Conservation (phyloP, 2,888 invertebrate species). For the Mythimna lalbum region DNA sequence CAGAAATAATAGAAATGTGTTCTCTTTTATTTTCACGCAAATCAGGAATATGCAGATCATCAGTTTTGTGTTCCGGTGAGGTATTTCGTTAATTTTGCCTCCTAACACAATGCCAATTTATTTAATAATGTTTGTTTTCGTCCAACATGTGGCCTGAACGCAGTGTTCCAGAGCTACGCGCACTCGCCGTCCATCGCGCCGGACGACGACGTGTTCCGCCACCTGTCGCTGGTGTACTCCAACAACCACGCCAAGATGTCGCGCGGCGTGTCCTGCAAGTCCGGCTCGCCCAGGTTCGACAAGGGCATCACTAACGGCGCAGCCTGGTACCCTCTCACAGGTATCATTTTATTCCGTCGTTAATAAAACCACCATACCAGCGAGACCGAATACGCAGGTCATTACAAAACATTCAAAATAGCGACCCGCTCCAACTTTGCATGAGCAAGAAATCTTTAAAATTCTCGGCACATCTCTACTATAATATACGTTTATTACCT, state of each 20-base stretch:
- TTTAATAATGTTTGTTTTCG: conserved; percentile 60
- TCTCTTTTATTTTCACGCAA: conserved; percentile 77
- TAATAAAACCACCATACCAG: no score
- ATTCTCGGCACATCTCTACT: no score
- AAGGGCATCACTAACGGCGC: conserved; percentile 99
- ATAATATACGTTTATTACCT: no score
- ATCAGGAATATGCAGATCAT: conserved; percentile 94
- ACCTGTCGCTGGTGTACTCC: conserved; percentile 96
- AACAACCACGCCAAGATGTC: conserved; percentile 97
- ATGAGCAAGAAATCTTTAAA: no score
- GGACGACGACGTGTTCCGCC: conserved; percentile 97
- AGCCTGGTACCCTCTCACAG: conserved; percentile 97
- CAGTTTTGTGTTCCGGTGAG: conserved; percentile 94
- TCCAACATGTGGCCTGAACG: conserved; percentile 91
- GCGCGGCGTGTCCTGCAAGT: conserved; percentile 95
- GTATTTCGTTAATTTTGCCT: conserved; percentile 65
- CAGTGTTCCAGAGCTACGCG: conserved; percentile 96
- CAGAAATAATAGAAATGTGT: conserved; percentile 7
- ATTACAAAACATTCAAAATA: no score
- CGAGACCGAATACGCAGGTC: no score
- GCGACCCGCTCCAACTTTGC: no score
- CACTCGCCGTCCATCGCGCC: conserved; percentile 96
- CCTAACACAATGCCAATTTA: background rate
- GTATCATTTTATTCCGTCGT: conserved; percentile 70
- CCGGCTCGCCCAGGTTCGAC: conserved; percentile 93